Conservation (phyloP, 2,113 vertebrate species). For the Gambusia affinis region DNA sequence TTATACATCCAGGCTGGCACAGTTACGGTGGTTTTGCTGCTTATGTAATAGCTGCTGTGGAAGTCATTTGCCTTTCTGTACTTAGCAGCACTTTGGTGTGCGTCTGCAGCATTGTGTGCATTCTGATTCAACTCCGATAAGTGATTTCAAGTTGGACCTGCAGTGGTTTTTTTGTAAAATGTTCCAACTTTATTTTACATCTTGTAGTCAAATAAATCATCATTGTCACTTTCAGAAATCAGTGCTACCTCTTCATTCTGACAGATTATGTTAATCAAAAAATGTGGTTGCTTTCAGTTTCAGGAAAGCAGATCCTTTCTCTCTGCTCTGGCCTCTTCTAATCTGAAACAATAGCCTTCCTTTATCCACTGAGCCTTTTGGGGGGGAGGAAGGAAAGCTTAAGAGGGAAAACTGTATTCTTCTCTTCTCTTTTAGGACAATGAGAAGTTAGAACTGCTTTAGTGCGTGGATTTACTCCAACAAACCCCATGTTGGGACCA, state of each 20-base stretch:
- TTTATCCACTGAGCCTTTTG: slow-evolving; percentile 38
- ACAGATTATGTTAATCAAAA: slow-evolving; percentile 45
- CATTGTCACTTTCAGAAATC: slow-evolving; percentile 17
- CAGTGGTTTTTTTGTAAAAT: slow-evolving; percentile 37
- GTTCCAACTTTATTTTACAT: slow-evolving; percentile 14
- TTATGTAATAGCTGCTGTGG: slow-evolving; percentile 79
- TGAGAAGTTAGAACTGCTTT: slow-evolving; percentile 26
- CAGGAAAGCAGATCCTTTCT: slow-evolving; percentile 55
- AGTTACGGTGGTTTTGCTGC: slow-evolving; percentile 58
- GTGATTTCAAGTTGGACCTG: slow-evolving; percentile 30
- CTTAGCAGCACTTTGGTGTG: slow-evolving; percentile 32
- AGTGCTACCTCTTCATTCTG: slow-evolving; percentile 1
- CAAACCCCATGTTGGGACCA: not conserved
- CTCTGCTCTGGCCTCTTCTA: slow-evolving; percentile 55
- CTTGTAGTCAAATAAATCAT: not conserved
- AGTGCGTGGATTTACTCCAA: slow-evolving; percentile 26
- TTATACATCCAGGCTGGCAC: slow-evolving; percentile 73
- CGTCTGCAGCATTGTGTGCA: slow-evolving; percentile 20
- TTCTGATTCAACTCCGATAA: slow-evolving; percentile 26
- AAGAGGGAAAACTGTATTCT: slow-evolving; percentile 62
- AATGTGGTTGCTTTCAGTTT: slow-evolving; percentile 50
- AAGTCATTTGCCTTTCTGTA: slow-evolving; percentile 69
- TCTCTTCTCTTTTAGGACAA: slow-evolving; percentile 49
- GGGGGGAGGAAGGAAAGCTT: slow-evolving; percentile 55
- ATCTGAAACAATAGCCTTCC: slow-evolving; percentile 67